Percentiles rank a stretch among this genome's conserved stretches.
phyloP scores from a whole-genome alignment of 2,113 vertebrate genomes.

The Regulus satrapa region DNA sequence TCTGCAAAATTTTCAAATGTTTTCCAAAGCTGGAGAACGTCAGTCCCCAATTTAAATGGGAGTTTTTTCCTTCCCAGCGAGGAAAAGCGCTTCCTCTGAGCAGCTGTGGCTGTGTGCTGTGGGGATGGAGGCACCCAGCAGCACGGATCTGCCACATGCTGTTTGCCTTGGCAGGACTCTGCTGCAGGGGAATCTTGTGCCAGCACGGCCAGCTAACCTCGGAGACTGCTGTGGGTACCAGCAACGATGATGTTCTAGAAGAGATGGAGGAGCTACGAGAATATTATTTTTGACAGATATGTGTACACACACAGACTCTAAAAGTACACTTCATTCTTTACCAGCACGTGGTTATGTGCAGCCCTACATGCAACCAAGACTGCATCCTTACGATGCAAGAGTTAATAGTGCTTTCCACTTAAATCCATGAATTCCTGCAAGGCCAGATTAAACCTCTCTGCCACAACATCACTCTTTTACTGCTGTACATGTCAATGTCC shows the following conservation, averaged over 20 bases:
- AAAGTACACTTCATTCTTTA: background rate
- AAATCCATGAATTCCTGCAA: conserved; percentile 1
- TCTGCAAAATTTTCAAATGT: background rate
- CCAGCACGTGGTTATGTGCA: fast-evolving
- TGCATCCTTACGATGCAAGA: background rate
- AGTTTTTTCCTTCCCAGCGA: background rate
- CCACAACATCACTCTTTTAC: conserved; percentile 20
- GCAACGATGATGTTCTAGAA: fast-evolving
- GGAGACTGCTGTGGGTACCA: background rate
- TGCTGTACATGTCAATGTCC: background rate
- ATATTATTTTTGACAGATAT: background rate
- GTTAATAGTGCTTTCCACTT: background rate
- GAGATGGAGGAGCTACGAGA: background rate
- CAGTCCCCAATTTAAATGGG: background rate
- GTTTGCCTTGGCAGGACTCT: background rate
- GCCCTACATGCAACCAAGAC: background rate
- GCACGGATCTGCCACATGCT: background rate
- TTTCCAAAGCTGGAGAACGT: background rate
- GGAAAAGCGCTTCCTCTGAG: background rate
- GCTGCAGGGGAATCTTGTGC: background rate
- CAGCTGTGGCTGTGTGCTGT: background rate
- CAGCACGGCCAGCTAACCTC: background rate
- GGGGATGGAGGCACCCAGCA: background rate
- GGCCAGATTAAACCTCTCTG: conserved; percentile 13
- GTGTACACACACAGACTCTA: background rate